Evolutionary conservation across 2,113 vertebrate genomes (phyloP).

Genomic region (Clinocottus analis): DNA sequence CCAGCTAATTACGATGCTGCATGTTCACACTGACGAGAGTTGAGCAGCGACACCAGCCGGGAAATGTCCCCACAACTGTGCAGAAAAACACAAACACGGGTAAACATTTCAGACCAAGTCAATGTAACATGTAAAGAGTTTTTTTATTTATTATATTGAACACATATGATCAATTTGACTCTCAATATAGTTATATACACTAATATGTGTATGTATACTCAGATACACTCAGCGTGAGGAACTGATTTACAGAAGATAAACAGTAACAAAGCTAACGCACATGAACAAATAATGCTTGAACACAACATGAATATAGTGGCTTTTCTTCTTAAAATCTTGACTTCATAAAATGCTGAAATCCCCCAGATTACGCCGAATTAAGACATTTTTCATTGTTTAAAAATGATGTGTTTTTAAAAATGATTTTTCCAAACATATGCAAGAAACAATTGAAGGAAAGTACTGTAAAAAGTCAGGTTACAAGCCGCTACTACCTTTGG

Average conservation of each 20-base stretch:
- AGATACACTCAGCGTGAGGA: background rate
- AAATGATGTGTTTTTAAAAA: too few relatives aligned
- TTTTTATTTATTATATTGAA: background rate
- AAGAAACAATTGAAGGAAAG: background rate
- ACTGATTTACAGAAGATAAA: background rate
- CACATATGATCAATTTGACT: background rate
- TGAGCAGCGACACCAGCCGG: background rate
- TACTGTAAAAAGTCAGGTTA: too few relatives aligned
- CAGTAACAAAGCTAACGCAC: background rate
- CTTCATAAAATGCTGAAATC: background rate
- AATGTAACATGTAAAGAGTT: background rate
- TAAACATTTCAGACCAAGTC: background rate
- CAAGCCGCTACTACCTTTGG: too few relatives aligned
- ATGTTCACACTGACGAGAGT: slow-evolving; percentile 24
- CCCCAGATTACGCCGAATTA: background rate
- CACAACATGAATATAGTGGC: background rate
- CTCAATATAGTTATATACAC: background rate
- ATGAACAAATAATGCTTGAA: background rate
- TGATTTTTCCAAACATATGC: background rate
- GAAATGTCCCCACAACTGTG: slow-evolving; percentile 9
- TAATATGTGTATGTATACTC: background rate
- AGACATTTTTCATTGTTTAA: too few relatives aligned
- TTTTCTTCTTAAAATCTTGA: background rate
- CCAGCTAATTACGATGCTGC: slow-evolving; percentile 26
- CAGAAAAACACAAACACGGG: slow-evolving; percentile 4